phyloP scores from a whole-genome alignment of 1,140 invertebrate species.

The Helicorthomorpha holstii region DNA sequence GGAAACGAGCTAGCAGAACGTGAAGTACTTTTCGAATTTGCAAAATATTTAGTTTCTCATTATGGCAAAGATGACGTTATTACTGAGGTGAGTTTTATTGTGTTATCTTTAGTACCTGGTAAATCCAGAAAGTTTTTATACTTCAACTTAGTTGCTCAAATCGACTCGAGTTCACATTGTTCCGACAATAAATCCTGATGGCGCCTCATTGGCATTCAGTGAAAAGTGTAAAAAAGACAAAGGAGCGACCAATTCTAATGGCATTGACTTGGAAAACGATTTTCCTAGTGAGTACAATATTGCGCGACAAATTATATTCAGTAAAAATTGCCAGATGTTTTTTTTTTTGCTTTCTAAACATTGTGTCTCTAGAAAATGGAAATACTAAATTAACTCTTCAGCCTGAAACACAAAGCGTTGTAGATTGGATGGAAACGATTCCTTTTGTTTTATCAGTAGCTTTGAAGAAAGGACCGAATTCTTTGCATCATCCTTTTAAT shows the following conservation, averaged over 20 bases:
- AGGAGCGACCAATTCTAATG: constrained; percentile 19
- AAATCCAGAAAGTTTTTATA: neutral
- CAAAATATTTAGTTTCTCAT: constrained; percentile 27
- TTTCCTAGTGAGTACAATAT: constrained; percentile 27
- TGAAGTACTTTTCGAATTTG: constrained; percentile 31
- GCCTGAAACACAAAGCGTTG: constrained; percentile 28
- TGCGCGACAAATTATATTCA: too few relatives aligned
- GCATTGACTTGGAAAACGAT: constrained; percentile 30
- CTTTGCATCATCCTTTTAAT: constrained; percentile 36
- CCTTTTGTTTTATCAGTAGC: constrained; percentile 35
- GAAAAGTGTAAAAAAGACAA: neutral
- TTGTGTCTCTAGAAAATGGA: too few relatives aligned
- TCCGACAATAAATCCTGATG: constrained; percentile 36
- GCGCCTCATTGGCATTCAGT: constrained; percentile 22
- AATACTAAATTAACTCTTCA: too few relatives aligned
- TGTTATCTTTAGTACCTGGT: neutral
- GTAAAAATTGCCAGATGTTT: too few relatives aligned
- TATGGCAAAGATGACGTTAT: constrained; percentile 18
- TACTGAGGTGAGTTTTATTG: constrained; percentile 8
- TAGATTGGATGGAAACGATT: constrained; percentile 24
- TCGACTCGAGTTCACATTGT: constrained; percentile 35
- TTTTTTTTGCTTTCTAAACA: too few relatives aligned
- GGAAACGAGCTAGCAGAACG: constrained; percentile 36
- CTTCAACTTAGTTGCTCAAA: constrained; percentile 24
- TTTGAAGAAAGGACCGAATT: constrained; percentile 37